Evolutionary conservation across 1,140 invertebrate species (phyloP).

Genomic region (Aethina tumida): DNA sequence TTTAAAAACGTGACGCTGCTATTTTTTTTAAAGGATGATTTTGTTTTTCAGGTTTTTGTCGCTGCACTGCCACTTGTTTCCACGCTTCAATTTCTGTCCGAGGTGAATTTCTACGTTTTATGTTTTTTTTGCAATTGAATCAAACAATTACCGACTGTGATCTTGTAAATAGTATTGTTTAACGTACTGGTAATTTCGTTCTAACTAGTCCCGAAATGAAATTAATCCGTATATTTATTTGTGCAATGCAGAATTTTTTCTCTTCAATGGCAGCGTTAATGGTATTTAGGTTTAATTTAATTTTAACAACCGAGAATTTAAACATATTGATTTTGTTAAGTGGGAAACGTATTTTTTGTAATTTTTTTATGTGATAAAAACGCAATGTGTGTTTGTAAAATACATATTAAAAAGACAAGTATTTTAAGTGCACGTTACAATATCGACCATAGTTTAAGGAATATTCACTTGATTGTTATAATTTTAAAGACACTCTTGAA

Average conservation of each 20-base stretch:
- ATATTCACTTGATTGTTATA: too few species aligned
- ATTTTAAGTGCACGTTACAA: too few species aligned
- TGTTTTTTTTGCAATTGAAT: background rate
- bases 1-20: conserved; percentile 17
- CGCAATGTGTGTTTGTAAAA: too few species aligned
- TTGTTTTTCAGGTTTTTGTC: conserved; percentile 69
- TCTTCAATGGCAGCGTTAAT: background rate
- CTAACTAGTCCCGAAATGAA: background rate
- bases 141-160: conserved; percentile 10
- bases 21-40: conserved; percentile 11
- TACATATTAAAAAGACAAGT: too few species aligned
- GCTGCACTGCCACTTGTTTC: conserved; percentile 78
- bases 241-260: background rate
- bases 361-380: too few species aligned
- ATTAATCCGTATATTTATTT: background rate
- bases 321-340: conserved; percentile 11
- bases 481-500: too few species aligned
- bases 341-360: too few species aligned
- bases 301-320: conserved; percentile 15
- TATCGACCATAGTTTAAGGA: too few species aligned
- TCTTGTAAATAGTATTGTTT: conserved; percentile 13
- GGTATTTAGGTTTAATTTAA: conserved; percentile 8
- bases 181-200: background rate
- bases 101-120: conserved; percentile 27
- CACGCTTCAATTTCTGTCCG: conserved; percentile 68